Evolutionary conservation across 2,888 invertebrate genomes (phyloP).

Genomic region (Drosophila buzzatii): DNA sequence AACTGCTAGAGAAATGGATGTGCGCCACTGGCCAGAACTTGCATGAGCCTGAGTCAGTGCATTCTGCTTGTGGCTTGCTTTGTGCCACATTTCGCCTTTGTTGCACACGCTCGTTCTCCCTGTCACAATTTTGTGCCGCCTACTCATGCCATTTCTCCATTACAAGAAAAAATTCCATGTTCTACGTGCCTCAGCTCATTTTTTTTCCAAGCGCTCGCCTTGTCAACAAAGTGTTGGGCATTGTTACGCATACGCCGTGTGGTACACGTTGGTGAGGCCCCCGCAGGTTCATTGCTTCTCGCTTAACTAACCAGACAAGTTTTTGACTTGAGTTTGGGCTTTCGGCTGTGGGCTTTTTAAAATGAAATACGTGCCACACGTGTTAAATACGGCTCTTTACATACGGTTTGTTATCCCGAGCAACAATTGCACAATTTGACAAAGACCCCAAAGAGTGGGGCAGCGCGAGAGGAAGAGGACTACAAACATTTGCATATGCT

Average conservation of each 20-base stretch:
- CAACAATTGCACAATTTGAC: slow-evolving; percentile 75
- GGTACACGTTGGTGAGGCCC: slow-evolving; percentile 15
- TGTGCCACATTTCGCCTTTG: slow-evolving; percentile 60
- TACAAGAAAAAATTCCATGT: slow-evolving; percentile 28
- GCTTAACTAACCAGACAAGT: slow-evolving; percentile 50
- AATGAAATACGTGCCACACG: slow-evolving; percentile 80
- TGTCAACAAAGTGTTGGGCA: slow-evolving; percentile 28
- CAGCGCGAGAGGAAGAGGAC: neutral
- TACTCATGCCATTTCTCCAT: neutral
- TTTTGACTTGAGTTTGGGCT: slow-evolving; percentile 17
- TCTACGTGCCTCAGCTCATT: slow-evolving; percentile 38
- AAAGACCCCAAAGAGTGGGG: slow-evolving; percentile 6
- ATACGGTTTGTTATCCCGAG: slow-evolving; percentile 30
- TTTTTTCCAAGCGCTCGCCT: slow-evolving; percentile 15
- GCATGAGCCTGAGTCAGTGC: slow-evolving; percentile 3
- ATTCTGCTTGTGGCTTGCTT: slow-evolving; percentile 34
- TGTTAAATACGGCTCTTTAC: slow-evolving; percentile 69
- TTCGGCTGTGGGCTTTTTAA: slow-evolving; percentile 29
- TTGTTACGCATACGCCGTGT: slow-evolving; percentile 59
- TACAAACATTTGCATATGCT: slow-evolving; percentile 61
- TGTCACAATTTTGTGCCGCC: slow-evolving; percentile 17
- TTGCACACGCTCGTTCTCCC: slow-evolving; percentile 18
- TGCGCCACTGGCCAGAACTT: slow-evolving; percentile 5
- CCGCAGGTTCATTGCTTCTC: slow-evolving; percentile 64
- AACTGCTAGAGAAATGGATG: slow-evolving; percentile 17